Base-by-base conservation (phyloP, 2,113 vertebrate genomes). In the Bos javanicus region DNA sequence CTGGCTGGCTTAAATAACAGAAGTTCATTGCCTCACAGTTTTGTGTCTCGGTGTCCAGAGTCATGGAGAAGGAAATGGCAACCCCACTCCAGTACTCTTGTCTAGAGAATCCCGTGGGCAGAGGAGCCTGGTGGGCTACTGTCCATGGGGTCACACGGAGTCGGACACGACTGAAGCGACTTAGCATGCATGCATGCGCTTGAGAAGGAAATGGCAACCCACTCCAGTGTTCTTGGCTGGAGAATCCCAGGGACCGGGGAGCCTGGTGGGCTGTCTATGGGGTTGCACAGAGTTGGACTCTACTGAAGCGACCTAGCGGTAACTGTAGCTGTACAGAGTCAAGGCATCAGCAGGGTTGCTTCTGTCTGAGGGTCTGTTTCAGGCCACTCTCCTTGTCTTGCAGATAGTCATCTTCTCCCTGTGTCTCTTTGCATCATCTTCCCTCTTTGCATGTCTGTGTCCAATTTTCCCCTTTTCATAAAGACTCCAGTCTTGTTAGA, bases 281-380 rank as follows among this genome's bases (percentile, higher is more conserved):
- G 30, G 30, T 64, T 1, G 15, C 15, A 2, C 60, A n/a, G 62
- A 64, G 62, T 17, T 0, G 1, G 33, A 67, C 16, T 19, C 7
- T 1, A 9, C 1, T 2, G 16, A 33, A 67, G 64, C 0, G 0
- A 36, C 64, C 36, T 67, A n/a, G 33, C 33, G 16, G 30, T 9
- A n/a, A 16, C 33, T n/a, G 1, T 21, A 36, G 64, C 64, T 80
- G 36, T 60, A 4, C 15, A 25, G 8, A 60, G 39, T 67, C 56
- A 52, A n/a, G 28, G 36, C 14, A 7, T 87, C 3, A 7, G 16
- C 6, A 13, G 5, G 12, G 1, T 2, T 48, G 15, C 15, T 50
- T 94, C 43, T 30, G 71, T 59, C n/a, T 16, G 36, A 59, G 11
- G 7, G 33, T 12, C 33, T 48, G 1, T 39, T 60, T 5, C 16